Evolutionary conservation across 2,888 invertebrate species (phyloP).

Genomic region (Ptychoptera albimana): DNA sequence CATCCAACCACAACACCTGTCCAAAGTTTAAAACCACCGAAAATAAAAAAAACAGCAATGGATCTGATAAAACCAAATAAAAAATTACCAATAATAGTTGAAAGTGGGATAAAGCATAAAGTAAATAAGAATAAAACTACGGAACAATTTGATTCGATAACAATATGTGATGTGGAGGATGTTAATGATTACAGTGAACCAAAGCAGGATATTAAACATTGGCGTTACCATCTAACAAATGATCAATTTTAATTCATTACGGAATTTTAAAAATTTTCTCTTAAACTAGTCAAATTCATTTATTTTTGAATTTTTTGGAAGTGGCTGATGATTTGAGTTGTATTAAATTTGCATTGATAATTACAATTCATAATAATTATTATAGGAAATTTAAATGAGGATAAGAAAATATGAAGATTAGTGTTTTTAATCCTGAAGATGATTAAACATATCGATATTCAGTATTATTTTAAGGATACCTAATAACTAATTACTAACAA

Average conservation of each 20-base stretch:
- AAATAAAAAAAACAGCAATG: not conserved
- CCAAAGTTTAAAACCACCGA: conserved; percentile 8
- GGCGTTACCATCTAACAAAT: conserved; percentile 31
- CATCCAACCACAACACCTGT: conserved; percentile 9
- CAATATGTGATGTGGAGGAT: conserved; percentile 11
- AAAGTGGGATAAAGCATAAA: conserved; percentile 1
- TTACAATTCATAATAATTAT: too few relatives aligned
- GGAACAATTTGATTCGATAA: conserved; percentile 10
- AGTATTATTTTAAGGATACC: too few relatives aligned
- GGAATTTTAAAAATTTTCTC: not conserved
- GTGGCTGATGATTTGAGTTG: too few relatives aligned
- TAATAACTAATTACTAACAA: too few relatives aligned
- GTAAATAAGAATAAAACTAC: not conserved
- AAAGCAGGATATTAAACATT: conserved; percentile 25
- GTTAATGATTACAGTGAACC: conserved; percentile 18
- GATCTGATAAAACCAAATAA: not conserved
- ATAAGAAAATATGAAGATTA: too few relatives aligned
- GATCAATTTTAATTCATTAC: conserved; percentile 22
- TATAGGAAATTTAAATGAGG: too few relatives aligned
- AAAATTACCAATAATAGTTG: not conserved
- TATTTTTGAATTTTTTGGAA: too few relatives aligned
- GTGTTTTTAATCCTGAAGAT: too few relatives aligned
- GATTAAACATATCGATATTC: too few relatives aligned
- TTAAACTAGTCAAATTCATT: too few relatives aligned
- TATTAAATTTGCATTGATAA: too few relatives aligned